phyloP scores from a whole-genome alignment of 2,797 vertebrate species.

The Malacoctenus gilli region DNA sequence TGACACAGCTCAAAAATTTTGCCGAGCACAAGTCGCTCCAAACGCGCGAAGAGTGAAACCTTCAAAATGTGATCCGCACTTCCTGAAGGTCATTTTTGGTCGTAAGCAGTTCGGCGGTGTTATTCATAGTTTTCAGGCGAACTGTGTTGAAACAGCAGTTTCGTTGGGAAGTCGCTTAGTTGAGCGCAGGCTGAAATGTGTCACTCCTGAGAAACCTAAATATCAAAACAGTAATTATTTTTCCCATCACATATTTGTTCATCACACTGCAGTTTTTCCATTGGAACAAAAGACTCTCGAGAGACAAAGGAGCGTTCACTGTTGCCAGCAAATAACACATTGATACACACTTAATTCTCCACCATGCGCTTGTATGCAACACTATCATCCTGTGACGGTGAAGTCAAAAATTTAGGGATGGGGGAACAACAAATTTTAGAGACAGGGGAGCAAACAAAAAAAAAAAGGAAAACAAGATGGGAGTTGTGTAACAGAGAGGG shows the following conservation, averaged over 20 bases:
- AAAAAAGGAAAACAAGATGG: constrained; percentile 17
- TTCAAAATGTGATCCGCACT: constrained; percentile 26
- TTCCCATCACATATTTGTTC: no score
- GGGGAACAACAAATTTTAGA: constrained; percentile 13
- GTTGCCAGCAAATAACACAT: no score
- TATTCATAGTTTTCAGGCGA: constrained; percentile 1
- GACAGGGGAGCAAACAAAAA: neutral
- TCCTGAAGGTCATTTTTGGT: constrained; percentile 26
- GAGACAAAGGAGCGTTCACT: no score
- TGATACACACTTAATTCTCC: no score
- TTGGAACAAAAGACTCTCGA: no score
- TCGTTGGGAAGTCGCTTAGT: neutral
- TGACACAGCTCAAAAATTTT: constrained; percentile 12
- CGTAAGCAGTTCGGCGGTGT: constrained; percentile 9
- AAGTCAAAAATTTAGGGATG: no score
- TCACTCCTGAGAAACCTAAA: no score
- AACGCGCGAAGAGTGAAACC: constrained; percentile 12
- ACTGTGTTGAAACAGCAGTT: no score
- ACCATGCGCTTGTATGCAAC: no score
- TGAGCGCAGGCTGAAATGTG: neutral
- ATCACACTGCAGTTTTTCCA: no score
- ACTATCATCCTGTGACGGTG: no score
- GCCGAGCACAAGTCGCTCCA: constrained; percentile 16
- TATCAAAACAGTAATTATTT: no score
- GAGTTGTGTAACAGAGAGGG: constrained; percentile 8